phyloP scores from a whole-genome alignment of 2,113 vertebrate genomes.

The Cephalophus harveyi region DNA sequence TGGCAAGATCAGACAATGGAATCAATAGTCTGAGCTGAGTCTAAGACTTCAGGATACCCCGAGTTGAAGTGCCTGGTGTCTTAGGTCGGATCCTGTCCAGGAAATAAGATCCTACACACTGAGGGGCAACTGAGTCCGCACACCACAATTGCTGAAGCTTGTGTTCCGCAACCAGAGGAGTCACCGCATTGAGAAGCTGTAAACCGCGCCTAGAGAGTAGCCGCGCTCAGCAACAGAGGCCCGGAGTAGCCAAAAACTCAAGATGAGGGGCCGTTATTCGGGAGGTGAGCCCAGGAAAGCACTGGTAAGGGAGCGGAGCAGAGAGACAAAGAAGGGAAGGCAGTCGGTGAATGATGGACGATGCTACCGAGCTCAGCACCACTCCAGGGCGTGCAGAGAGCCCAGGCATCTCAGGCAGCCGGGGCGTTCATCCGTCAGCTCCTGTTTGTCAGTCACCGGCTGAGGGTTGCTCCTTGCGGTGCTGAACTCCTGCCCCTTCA shows the following conservation, averaged over 20 bases:
- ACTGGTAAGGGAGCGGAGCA: background rate
- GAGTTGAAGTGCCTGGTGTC: background rate
- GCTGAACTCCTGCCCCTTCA: background rate
- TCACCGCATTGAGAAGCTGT: background rate
- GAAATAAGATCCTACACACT: background rate
- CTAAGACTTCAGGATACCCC: background rate
- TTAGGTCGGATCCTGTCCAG: background rate
- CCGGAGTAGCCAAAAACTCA: background rate
- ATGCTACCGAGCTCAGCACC: background rate
- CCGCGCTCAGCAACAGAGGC: background rate
- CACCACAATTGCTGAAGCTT: background rate
- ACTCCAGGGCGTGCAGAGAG: background rate
- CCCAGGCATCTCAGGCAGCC: fast-evolving
- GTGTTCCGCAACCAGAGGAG: background rate
- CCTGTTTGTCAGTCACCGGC: background rate
- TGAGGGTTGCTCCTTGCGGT: background rate
- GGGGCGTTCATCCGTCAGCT: background rate
- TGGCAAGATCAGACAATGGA: background rate
- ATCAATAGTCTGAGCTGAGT: background rate
- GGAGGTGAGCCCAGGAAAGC: background rate
- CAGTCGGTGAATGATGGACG: fast-evolving
- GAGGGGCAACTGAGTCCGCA: fast-evolving
- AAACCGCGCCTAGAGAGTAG: fast-evolving
- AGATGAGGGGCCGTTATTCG: background rate
- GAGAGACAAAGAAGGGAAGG: background rate